phyloP scores from a whole-genome alignment of 37 sponge, comb jelly and placozoan genomes.

The Crambe crambe region DNA sequence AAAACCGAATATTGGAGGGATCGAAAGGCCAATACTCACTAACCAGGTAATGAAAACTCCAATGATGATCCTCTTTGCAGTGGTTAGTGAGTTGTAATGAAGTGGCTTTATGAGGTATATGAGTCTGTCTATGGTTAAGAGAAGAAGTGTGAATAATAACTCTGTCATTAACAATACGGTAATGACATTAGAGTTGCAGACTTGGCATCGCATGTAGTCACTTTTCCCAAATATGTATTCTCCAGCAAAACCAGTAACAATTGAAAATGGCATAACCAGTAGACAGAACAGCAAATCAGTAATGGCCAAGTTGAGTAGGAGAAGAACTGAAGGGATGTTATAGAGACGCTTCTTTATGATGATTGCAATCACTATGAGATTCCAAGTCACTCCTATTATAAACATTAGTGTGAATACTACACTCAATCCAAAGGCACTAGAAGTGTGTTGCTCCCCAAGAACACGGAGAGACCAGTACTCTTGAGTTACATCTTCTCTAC shows the following conservation, averaged over 20 bases:
- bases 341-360: conserved; percentile 18
- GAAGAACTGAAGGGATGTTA: conserved; percentile 37
- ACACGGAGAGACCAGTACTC: too few relatives aligned
- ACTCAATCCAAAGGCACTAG: too few relatives aligned
- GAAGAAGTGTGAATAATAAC: conserved; percentile 30
- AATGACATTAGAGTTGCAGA: conserved; percentile 25
- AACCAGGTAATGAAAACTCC: conserved; percentile 13
- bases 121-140: conserved; percentile 53
- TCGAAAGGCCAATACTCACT: background rate
- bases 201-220: conserved; percentile 45
- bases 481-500: too few relatives aligned
- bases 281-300: conserved; percentile 22
- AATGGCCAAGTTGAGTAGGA: conserved; percentile 37
- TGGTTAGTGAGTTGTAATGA: conserved; percentile 25
- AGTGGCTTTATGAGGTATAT: conserved; percentile 36
- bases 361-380: conserved; percentile 22
- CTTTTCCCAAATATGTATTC: conserved; percentile 31
- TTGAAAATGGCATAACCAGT: conserved; percentile 7
- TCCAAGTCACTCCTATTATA: conserved; percentile 45
- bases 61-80: background rate
- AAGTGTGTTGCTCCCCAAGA: too few relatives aligned
- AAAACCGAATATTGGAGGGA: conserved; percentile 53
- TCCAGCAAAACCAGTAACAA: conserved; percentile 6
- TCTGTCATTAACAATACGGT: conserved; percentile 1
- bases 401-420: conserved; percentile 26